Evolutionary conservation across 2,797 vertebrate species (phyloP), one percentile per base, ranked within the genome.

Genomic region (Enteromius argenteus): DNA sequence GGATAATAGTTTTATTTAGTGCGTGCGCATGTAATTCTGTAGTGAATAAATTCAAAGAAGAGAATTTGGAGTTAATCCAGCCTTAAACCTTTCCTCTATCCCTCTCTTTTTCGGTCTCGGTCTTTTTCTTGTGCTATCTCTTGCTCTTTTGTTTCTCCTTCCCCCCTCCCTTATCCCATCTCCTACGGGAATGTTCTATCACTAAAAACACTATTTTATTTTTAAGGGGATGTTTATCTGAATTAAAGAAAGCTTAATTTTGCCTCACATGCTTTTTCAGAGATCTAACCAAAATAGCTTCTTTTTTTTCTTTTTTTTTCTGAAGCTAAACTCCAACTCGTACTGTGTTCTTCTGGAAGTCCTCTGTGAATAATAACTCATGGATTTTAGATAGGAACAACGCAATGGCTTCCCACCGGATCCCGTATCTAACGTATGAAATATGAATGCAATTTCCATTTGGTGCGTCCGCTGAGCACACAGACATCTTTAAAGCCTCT

Each of bases 51-150:
- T 83, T 79, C 39, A 46, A 74, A 49, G 46, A 66, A 64, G 69
- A 86, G 71, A 86, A 56, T 69, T 71, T 71, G 82, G 42, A 84
- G 75, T 46, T 84, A 84, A 84, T 84, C 82, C 82, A 79, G 30
- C 75, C 49, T 84, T 81, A 80, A 67, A 69, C 82, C 79, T 77
- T 73, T 72, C 81, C 17, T 73, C 76, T 79, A 69, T 72, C 60
- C 64, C 21, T 77, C 37, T 30, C n/a, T 60, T 74, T 62, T 64
- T 23, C 19, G 84, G 86, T 91, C 91, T 89, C 91, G 89, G 88
- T 92, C 88, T 90, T 87, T 64, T 19, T 51, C 71, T 64, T 14
- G 86, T 84, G 88, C 44, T 60, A 91, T 92, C 90, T 91, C 91
- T 92, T 90, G 80, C 88, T 91, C 89, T 86, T 75, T 80, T 72